Conservation (phyloP, 2,888 invertebrate species). For the Xestia xanthographa region DNA sequence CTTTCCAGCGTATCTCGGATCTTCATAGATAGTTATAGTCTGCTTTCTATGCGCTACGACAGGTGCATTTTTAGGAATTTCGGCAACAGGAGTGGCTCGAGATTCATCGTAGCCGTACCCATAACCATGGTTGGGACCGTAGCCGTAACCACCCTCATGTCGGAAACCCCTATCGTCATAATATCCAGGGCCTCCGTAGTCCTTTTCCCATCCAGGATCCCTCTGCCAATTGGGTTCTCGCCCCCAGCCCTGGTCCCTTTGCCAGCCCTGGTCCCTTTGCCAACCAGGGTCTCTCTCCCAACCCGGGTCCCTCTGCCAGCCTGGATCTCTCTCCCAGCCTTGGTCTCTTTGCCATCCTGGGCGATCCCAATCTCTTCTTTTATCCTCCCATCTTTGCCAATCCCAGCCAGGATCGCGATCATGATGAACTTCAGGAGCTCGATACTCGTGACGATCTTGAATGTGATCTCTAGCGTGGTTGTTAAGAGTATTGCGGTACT, state of each 20-base stretch:
- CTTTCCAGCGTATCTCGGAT: constrained; percentile 86
- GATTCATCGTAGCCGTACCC: constrained; percentile 86
- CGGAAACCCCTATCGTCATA: constrained; percentile 84
- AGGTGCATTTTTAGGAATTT: constrained; percentile 81
- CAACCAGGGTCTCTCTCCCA: constrained; percentile 73
- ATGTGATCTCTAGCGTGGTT: constrained; percentile 82
- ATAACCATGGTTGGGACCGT: constrained; percentile 83
- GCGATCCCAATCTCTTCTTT: constrained; percentile 75
- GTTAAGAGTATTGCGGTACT: constrained; percentile 83
- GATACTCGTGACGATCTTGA: constrained; percentile 80
- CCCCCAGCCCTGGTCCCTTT: constrained; percentile 74
- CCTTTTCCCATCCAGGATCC: constrained; percentile 76
- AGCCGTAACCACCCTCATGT: constrained; percentile 85
- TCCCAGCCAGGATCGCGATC: constrained; percentile 80
- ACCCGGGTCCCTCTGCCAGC: constrained; percentile 60
- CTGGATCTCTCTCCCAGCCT: constrained; percentile 73
- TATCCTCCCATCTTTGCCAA: constrained; percentile 80
- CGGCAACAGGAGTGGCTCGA: constrained; percentile 79
- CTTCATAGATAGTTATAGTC: constrained; percentile 89
- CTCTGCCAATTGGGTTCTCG: constrained; percentile 73
- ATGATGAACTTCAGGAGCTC: constrained; percentile 72
- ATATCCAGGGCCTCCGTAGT: constrained; percentile 85
- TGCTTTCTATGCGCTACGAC: constrained; percentile 86
- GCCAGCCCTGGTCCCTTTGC: constrained; percentile 69
- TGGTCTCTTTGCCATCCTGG: constrained; percentile 72